phyloP scores from a whole-genome alignment of 2,113 vertebrate species.

The Microcebus tavaratra region DNA sequence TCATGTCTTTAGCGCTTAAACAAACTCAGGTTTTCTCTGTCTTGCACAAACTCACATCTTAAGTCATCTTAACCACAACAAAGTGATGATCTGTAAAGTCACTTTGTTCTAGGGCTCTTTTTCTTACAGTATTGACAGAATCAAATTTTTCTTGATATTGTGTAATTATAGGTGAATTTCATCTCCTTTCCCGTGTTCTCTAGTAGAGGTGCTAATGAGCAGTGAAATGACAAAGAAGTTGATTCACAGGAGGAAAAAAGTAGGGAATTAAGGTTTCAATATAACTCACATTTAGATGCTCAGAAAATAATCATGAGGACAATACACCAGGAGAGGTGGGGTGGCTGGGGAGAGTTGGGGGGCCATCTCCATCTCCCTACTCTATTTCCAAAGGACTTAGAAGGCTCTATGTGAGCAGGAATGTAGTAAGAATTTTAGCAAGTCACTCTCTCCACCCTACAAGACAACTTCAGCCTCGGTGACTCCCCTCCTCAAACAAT shows the following conservation, averaged over 20 bases:
- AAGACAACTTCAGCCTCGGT: background rate
- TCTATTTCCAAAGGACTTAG: background rate
- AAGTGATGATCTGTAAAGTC: constrained; percentile 2
- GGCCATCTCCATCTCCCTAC: background rate
- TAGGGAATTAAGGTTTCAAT: constrained; percentile 12
- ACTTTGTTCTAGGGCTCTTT: constrained; percentile 3
- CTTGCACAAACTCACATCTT: background rate
- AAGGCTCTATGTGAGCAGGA: background rate
- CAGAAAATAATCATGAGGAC: background rate
- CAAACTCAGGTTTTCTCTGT: background rate
- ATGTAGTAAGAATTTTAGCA: background rate
- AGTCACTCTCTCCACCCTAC: background rate
- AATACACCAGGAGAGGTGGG: background rate
- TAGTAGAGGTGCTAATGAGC: constrained; percentile 24
- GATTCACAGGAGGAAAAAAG: background rate
- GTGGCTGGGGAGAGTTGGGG: background rate
- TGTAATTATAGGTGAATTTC: background rate
- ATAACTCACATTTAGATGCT: background rate
- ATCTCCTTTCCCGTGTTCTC: constrained; percentile 24
- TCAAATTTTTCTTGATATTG: constrained; percentile 36
- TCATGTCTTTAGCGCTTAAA: background rate
- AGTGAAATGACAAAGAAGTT: constrained; percentile 17
- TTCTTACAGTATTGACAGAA: background rate
- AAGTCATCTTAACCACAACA: background rate
- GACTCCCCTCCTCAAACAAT: background rate